Conservation (phyloP, 2,113 vertebrate genomes). For the Poeciliopsis prolifica region DNA sequence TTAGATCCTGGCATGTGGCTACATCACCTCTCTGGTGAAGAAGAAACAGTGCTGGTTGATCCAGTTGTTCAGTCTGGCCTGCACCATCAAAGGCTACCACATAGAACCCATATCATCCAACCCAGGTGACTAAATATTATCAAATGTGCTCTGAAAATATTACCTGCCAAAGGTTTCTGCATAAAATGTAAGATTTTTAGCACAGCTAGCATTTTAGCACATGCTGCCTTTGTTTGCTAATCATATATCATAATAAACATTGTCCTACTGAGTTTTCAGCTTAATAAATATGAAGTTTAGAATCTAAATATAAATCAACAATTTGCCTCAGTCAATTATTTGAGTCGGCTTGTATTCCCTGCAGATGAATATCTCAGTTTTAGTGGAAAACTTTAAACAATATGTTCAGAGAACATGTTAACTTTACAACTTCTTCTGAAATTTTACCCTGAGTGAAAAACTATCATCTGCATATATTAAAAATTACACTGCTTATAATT, state of each 20-base stretch:
- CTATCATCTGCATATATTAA: background rate
- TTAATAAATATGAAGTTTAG: background rate
- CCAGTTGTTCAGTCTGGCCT: slow-evolving; percentile 93
- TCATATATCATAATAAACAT: background rate
- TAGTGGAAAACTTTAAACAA: background rate
- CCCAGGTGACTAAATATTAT: slow-evolving; percentile 3
- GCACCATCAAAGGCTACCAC: slow-evolving; percentile 94
- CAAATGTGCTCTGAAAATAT: background rate
- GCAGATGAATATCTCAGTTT: too few species aligned
- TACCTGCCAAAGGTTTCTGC: background rate
- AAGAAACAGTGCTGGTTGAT: slow-evolving; percentile 95
- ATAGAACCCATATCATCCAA: slow-evolving; percentile 70
- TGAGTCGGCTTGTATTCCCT: too few species aligned
- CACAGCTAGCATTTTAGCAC: background rate
- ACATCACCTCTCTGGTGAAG: slow-evolving; percentile 85
- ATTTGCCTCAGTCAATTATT: too few species aligned
- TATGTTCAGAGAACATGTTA: background rate
- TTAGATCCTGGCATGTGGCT: slow-evolving; percentile 96
- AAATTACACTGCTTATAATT: background rate
- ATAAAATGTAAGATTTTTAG: background rate
- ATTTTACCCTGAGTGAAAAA: background rate
- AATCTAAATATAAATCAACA: too few species aligned
- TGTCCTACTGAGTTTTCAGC: background rate
- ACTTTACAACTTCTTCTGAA: too few species aligned
- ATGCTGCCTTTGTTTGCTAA: background rate